Evolutionary conservation across 2,797 vertebrate genomes (phyloP), one percentile per base, ranked within the genome.

Genomic region (Artibeus jamaicensis): DNA sequence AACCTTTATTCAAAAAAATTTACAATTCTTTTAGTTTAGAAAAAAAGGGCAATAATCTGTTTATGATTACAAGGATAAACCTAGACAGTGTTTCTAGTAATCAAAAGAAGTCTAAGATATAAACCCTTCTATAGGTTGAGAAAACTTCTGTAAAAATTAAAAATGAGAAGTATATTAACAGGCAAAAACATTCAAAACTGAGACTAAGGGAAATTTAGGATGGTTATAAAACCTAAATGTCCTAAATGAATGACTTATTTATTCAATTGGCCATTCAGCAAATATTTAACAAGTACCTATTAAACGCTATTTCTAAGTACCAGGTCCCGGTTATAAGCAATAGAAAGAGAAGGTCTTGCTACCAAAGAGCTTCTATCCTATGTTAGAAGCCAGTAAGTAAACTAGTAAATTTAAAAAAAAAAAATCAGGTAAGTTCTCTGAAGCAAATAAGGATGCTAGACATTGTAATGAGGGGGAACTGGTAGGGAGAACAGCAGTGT

Each of bases 1-100:
- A 78, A 71, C 24, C 0, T n/a, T 93, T 84, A 57, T 86, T 82
- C 95, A 92, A 87, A 42, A 87, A 79, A 73, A 44, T 92, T 84
- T 94, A n/a, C 3, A 46, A 74, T 71, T 89, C 4, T 42, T 92
- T 73, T 29, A 73, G 6, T 78, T 90, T 32, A 77, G 18, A 74
- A 65, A 73, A 73, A 70, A 85, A 42, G 18, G 18, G 22, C 32
- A 86, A 87, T 78, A 83, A 37, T 15, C 12, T 82, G 29, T 59
- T 97, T 83, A 82, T 70, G 37, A 81, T 68, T 68, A 46, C 15
- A 89, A 95, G 8, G 11, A 93, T 24, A 86, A 83, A 74, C 34
- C 19, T 57, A 42, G 42, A 86, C 2, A 87, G 39, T 94, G 42
- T 76, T 86, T 67, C 55, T 83, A 78, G 29, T 68, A 78, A 77